These are phyloP conservation scores for Ochropleura plecta DNA, from an alignment of 2,888 invertebrate genomes.

Conservation along the genomic window DNA sequence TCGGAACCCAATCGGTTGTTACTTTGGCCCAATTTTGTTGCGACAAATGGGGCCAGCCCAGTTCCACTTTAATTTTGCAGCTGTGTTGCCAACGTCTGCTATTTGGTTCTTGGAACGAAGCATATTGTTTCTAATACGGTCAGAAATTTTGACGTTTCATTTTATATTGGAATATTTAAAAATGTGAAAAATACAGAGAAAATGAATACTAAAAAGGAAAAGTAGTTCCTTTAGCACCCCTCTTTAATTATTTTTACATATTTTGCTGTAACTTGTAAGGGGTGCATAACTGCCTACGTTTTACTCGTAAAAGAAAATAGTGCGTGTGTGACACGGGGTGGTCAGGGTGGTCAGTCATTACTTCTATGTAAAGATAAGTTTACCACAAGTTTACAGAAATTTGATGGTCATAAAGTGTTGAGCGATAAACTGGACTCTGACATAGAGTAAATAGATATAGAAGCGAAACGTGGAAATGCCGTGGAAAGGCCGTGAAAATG, in stretches of 20 bases:
- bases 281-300: slow-evolving; percentile 16
- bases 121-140: no score
- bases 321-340: slow-evolving; percentile 18
- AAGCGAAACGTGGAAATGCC: neutral
- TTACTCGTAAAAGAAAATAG: slow-evolving; percentile 33
- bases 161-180: no score
- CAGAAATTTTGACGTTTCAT: no score
- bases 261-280: slow-evolving; percentile 24
- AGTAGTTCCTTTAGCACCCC: slow-evolving; percentile 23
- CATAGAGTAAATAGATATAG: slow-evolving; percentile 7
- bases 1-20: no score
- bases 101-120: no score
- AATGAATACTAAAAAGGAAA: no score
- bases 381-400: slow-evolving; percentile 84
- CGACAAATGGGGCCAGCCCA: no score
- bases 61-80: no score
- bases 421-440: slow-evolving; percentile 80
- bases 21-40: no score
- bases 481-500: no score
- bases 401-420: slow-evolving; percentile 87
- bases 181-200: no score
- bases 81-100: no score
- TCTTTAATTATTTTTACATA: slow-evolving; percentile 3
- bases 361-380: slow-evolving; percentile 56
- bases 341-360: slow-evolving; percentile 42